A percentile compares a stretch with the other conserved stretches of the same genome.
Conservation (phyloP, 2,888 invertebrate genomes). For the Zaprionus bogoriensis region DNA sequence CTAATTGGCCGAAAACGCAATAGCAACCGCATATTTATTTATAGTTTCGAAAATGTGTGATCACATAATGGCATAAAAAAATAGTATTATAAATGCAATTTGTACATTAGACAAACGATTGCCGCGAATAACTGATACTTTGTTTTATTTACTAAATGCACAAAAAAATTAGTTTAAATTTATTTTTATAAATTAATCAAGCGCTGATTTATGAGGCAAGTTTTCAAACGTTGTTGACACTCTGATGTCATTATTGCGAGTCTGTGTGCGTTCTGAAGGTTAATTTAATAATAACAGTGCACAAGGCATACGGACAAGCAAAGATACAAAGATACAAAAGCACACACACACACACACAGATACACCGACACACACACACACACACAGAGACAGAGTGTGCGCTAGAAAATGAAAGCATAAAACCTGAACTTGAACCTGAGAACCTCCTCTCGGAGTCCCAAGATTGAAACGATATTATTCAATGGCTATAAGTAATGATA, state of each 20-base stretch:
- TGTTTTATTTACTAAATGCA: not conserved
- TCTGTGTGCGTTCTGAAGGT: constrained; percentile 57
- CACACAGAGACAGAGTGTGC: constrained; percentile 25
- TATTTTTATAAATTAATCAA: constrained; percentile 70
- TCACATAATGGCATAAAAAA: not conserved
- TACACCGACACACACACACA: constrained; percentile 28
- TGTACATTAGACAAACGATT: constrained; percentile 45
- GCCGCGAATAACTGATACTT: constrained; percentile 12
- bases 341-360: constrained; percentile 20
- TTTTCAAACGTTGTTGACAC: constrained; percentile 60
- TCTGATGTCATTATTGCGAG: constrained; percentile 76
- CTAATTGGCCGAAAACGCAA: constrained; percentile 56
- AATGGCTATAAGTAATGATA: constrained; percentile 5
- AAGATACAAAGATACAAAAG: constrained; percentile 17
- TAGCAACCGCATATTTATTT: constrained; percentile 20
- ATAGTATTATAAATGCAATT: constrained; percentile 25
- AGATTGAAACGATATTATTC: not conserved
- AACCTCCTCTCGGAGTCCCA: not conserved
- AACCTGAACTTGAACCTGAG: constrained; percentile 66
- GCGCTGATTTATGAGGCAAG: constrained; percentile 71
- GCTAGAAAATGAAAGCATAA: constrained; percentile 65
- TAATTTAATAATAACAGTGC: constrained; percentile 72
- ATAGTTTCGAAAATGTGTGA: not conserved
- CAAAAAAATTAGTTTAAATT: constrained; percentile 38
- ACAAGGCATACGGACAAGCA: constrained; percentile 7